Conservation (phyloP, 2,797 vertebrate species). For the Bradypodion ventrale region DNA sequence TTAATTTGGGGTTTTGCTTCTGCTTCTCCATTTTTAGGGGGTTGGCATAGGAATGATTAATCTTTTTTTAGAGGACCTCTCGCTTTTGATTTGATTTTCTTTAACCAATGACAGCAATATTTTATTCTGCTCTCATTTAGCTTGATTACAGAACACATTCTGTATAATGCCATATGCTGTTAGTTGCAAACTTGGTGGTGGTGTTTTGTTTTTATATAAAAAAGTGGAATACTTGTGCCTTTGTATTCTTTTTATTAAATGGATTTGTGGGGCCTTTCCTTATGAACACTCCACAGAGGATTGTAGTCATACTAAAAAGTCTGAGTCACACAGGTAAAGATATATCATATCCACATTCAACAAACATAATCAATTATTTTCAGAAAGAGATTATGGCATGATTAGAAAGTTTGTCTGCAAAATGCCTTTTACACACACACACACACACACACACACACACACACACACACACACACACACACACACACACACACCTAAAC, state of each 20-base stretch:
- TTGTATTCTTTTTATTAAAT: constrained; percentile 28
- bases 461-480: no score
- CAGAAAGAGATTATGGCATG: constrained; percentile 16
- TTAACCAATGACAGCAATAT: constrained; percentile 72
- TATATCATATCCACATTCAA: constrained; percentile 35
- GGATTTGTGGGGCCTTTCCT: constrained; percentile 33
- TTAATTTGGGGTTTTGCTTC: constrained; percentile 68
- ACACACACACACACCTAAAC: no score
- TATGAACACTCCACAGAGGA: constrained; percentile 44
- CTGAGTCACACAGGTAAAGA: constrained; percentile 30
- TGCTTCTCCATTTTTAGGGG: constrained; percentile 43
- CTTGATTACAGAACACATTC: constrained; percentile 62
- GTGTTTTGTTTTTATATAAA: neutral
- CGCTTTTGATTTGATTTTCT: constrained; percentile 45
- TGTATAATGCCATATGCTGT: constrained; percentile 47
- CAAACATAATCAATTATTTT: constrained; percentile 33
- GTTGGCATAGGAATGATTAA: constrained; percentile 65
- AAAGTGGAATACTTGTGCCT: constrained; percentile 14
- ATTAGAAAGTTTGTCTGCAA: constrained; percentile 48
- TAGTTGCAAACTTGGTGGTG: constrained; percentile 7
- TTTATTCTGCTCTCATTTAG: constrained; percentile 64
- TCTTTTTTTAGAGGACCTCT: constrained; percentile 37
- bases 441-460: no score
- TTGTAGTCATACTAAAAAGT: constrained; percentile 45
- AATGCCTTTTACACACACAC: neutral